These are phyloP conservation scores for Erpobdella octoculata DNA, from an alignment of 2,888 invertebrate genomes.

Conservation along the genomic window DNA sequence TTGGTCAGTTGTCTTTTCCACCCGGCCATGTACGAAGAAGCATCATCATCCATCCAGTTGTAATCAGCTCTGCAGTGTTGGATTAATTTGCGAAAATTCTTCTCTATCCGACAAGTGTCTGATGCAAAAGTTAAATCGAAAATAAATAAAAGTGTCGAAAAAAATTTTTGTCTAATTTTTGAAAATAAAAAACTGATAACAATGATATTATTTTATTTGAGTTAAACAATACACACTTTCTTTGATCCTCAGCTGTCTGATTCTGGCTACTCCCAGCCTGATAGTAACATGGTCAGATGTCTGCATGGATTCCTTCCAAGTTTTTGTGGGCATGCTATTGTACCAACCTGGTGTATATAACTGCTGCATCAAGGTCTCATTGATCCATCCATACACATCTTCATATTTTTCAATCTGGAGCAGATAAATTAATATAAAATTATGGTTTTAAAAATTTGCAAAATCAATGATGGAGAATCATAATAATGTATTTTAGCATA, in stretches of 20 bases:
- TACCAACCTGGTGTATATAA: constrained; percentile 46
- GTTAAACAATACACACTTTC: constrained; percentile 40
- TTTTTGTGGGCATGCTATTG: constrained; percentile 44
- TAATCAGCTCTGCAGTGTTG: constrained; percentile 49
- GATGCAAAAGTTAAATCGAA: constrained; percentile 19
- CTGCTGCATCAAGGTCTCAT: constrained; percentile 44
- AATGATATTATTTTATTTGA: constrained; percentile 3
- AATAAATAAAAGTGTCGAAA: neutral
- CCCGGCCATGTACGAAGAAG: constrained; percentile 44
- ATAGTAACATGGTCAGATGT: constrained; percentile 45
- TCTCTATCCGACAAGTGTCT: constrained; percentile 47
- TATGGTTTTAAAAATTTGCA: neutral
- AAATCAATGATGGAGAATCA: no score
- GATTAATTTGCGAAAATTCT: constrained; percentile 40
- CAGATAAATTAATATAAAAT: neutral
- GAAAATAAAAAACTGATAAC: neutral
- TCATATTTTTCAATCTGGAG: constrained; percentile 26
- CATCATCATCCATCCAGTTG: constrained; percentile 50
- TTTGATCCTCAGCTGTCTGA: constrained; percentile 49
- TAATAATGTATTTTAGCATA: no score
- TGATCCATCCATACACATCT: constrained; percentile 47
- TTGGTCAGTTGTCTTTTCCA: constrained; percentile 41
- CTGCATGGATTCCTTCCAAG: constrained; percentile 49
- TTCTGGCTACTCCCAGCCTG: constrained; percentile 48
- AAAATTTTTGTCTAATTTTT: no score